Evolutionary conservation across 2,113 vertebrate species (phyloP).

Genomic region (Murina feae): DNA sequence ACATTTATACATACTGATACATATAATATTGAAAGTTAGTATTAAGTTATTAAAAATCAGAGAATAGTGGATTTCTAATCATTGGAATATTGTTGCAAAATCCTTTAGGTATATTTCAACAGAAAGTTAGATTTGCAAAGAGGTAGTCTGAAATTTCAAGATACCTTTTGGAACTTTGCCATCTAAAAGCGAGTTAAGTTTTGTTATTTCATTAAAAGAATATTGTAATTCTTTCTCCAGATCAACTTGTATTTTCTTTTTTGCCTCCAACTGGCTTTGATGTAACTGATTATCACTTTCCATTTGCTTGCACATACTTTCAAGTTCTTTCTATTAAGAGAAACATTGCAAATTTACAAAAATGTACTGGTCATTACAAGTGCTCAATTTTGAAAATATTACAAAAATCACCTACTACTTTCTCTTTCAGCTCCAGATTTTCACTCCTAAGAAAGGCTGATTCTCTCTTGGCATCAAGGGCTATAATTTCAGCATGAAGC

Average conservation of each 20-base stretch:
- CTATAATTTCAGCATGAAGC: conserved; percentile 86
- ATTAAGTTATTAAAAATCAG: conserved; percentile 2
- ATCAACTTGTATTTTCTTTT: conserved; percentile 90
- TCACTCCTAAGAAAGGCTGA: conserved; percentile 90
- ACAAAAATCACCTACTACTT: conserved; percentile 78
- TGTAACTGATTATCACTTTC: conserved; percentile 81
- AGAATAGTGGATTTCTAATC: not conserved
- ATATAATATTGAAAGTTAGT: not conserved
- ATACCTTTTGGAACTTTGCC: conserved; percentile 92
- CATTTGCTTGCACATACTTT: conserved; percentile 78
- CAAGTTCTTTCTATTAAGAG: conserved; percentile 81
- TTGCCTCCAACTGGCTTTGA: conserved; percentile 80
- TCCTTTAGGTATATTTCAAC: not conserved
- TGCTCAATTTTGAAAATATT: not conserved
- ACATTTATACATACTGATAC: not conserved
- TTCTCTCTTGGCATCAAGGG: conserved; percentile 91
- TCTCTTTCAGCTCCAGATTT: conserved; percentile 87
- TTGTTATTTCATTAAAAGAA: conserved; percentile 89
- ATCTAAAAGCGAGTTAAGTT: conserved; percentile 85
- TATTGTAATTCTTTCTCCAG: conserved; percentile 90
- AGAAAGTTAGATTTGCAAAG: not conserved
- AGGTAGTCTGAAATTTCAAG: conserved; percentile 26
- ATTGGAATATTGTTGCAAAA: not conserved
- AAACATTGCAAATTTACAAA: not conserved
- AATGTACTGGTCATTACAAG: not conserved